Base-by-base conservation (phyloP, 2,113 vertebrate genomes). In the Nanorana parkeri region DNA sequence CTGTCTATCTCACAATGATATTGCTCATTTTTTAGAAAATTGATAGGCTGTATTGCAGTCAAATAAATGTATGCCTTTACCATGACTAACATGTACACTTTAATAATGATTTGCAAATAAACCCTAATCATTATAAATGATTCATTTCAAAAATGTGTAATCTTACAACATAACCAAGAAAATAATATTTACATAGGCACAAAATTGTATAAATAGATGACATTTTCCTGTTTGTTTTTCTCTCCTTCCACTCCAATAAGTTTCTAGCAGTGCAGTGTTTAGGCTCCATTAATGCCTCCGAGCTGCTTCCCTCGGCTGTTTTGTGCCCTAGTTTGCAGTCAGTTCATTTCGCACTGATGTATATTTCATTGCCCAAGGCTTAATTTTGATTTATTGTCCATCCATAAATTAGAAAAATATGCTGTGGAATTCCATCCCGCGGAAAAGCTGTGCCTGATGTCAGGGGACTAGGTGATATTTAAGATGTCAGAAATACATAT, bases 381-480 rank as follows among this genome's bases (percentile, higher is more conserved):
- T 99, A 98, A 99, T 99, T 97, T 98, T 98, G 97, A 98, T 99
- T 99, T 99, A 98, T 99, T 97, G 96, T 98, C 96, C 96, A 94
- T 96, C 95, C 96, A 97, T 97, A 98, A 99, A 98, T 99, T 96
- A 99, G 95, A 98, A 97, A 97, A 99, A 99, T 99, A 97, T 98
- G 97, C 96, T 98, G 95, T 97, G 96, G 96, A 99, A 97, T 97
- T 97, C 94, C 94, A 96, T 97, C 94, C 95, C 89, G 92, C 91
- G 93, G 95, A 95, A 96, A 96, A 94, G 95, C 95, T 93, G 94
- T 95, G 95, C 94, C 95, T 95, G 94, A 95, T 96, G 96, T 97
- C 97, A 96, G 94, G 97, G 96, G 97, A 99, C 94, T 94, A 95
- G 96, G 94, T 97, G 97, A 97, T 98, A 97, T 97, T 96, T 97